Conservation (phyloP, 2,888 invertebrate species). For the Didymodactylos carnosus region DNA sequence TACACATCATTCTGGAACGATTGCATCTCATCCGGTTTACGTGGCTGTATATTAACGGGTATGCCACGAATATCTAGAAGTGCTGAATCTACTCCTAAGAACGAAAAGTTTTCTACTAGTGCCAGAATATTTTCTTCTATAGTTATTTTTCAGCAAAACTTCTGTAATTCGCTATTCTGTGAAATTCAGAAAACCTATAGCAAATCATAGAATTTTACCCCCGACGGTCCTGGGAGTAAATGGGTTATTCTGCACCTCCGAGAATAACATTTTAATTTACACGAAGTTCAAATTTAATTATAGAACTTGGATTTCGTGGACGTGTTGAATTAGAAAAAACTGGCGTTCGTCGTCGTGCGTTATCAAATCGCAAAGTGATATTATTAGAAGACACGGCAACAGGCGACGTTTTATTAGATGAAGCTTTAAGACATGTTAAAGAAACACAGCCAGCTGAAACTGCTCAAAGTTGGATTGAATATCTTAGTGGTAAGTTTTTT, state of each 20-base stretch:
- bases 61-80: too few relatives aligned
- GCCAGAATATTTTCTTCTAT: too few relatives aligned
- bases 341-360: constrained; percentile 68
- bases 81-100: too few relatives aligned
- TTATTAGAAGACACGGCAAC: constrained; percentile 66
- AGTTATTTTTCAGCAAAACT: too few relatives aligned
- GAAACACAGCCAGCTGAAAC: constrained; percentile 57
- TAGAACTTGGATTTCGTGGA: constrained; percentile 80
- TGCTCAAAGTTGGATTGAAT: constrained; percentile 98
- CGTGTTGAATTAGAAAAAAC: constrained; percentile 85
- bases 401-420: constrained; percentile 73
- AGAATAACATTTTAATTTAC: too few relatives aligned
- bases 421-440: constrained; percentile 84
- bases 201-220: too few relatives aligned
- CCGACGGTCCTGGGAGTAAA: too few relatives aligned
- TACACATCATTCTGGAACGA: constrained; percentile 91
- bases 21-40: constrained; percentile 91
- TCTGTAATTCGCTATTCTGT: too few relatives aligned
- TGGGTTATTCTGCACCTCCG: too few relatives aligned
- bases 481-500: constrained; percentile 60
- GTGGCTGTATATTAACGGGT: constrained; percentile 93
- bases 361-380: constrained; percentile 60
- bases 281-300: too few relatives aligned
- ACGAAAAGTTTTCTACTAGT: too few relatives aligned
- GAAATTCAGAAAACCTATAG: too few relatives aligned